These are phyloP conservation scores for Geophilus truncorum DNA, from an alignment of 2,888 invertebrate genomes.

Conservation along the genomic window DNA sequence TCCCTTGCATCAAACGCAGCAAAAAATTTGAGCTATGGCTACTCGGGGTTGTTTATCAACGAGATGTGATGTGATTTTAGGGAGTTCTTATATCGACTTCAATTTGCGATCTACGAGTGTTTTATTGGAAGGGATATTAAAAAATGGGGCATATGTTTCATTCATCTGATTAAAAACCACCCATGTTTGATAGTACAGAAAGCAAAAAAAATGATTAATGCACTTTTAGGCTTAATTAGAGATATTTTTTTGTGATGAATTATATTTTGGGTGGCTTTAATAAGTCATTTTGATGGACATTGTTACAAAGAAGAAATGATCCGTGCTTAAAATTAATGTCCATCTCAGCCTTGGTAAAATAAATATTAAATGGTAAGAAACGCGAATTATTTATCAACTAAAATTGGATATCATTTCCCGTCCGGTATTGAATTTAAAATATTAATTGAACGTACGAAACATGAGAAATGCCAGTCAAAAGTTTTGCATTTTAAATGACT, in stretches of 20 bases:
- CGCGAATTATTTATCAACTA: neutral
- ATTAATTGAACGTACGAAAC: neutral
- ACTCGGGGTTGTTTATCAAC: neutral
- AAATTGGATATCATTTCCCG: neutral
- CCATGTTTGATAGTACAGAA: neutral
- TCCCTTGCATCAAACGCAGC: neutral
- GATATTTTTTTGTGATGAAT: neutral
- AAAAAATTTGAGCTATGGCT: neutral
- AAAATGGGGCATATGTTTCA: neutral
- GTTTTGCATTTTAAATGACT: neutral
- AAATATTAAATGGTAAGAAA: neutral
- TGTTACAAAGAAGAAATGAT: too few species aligned
- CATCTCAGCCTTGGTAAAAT: neutral
- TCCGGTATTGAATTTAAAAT: neutral
- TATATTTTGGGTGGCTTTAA: too few species aligned
- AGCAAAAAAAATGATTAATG: neutral
- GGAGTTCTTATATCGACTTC: neutral
- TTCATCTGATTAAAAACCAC: too few species aligned
- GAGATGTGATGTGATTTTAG: neutral
- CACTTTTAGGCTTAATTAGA: neutral
- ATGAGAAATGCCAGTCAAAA: neutral
- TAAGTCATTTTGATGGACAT: too few species aligned
- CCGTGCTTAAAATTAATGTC: too few species aligned
- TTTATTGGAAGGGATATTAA: neutral
- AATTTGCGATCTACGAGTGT: neutral